phyloP scores from a whole-genome alignment of 2,888 invertebrate species.

The Caenorhabditis imperialis region DNA sequence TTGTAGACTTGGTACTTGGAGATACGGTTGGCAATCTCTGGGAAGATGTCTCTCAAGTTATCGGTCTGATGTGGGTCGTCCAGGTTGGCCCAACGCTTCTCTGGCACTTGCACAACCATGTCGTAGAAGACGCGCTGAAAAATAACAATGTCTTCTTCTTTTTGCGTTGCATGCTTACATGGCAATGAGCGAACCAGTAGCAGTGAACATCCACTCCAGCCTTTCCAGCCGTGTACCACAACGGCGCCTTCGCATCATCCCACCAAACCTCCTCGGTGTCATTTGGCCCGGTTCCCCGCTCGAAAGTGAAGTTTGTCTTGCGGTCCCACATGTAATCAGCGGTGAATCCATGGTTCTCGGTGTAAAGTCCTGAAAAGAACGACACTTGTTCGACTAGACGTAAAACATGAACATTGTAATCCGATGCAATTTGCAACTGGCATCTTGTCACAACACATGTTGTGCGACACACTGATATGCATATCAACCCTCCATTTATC shows the following conservation, averaged over 20 bases:
- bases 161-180: constrained; percentile 60
- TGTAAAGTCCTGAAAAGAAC: constrained; percentile 76
- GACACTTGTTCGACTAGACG: no score
- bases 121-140: constrained; percentile 72
- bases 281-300: constrained; percentile 70
- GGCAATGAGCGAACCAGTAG: constrained; percentile 76
- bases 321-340: constrained; percentile 77
- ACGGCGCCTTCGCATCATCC: constrained; percentile 71
- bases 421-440: constrained; percentile 49
- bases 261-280: constrained; percentile 76
- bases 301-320: constrained; percentile 67
- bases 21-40: constrained; percentile 73
- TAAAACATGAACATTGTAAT: constrained; percentile 31
- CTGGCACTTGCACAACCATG: constrained; percentile 75
- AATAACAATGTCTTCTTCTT: background rate
- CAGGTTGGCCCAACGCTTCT: constrained; percentile 69
- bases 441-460: constrained; percentile 55
- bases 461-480: constrained; percentile 25
- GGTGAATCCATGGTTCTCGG: constrained; percentile 77
- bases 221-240: constrained; percentile 78
- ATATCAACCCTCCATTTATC: constrained; percentile 44
- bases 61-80: constrained; percentile 67
- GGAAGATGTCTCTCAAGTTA: constrained; percentile 69
- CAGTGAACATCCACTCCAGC: constrained; percentile 75
- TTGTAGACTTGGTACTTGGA: constrained; percentile 74